phyloP scores from a whole-genome alignment of 2,888 invertebrate species.

The Drosophila paucipuncta region DNA sequence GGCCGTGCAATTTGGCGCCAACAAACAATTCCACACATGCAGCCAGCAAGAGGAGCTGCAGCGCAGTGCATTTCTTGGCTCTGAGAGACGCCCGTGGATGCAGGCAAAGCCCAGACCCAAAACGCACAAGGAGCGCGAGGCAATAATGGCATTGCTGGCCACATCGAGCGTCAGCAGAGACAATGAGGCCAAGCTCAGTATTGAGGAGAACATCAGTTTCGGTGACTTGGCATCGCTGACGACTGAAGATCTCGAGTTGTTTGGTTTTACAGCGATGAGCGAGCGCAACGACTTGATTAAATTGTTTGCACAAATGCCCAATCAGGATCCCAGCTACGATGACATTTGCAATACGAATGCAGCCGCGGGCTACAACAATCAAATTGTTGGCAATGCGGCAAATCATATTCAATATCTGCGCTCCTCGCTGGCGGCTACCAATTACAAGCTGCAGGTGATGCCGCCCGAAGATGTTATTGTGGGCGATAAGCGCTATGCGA shows the following conservation, averaged over 20 bases:
- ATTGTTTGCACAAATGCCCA: slow-evolving; percentile 77
- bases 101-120: slow-evolving; percentile 28
- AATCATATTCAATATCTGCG: slow-evolving; percentile 79
- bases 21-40: slow-evolving; percentile 68
- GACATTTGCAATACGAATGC: slow-evolving; percentile 65
- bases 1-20: slow-evolving; percentile 66
- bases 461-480: slow-evolving; percentile 83
- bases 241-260: slow-evolving; percentile 72
- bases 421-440: slow-evolving; percentile 80
- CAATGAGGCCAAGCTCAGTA: slow-evolving; percentile 63
- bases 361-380: slow-evolving; percentile 73
- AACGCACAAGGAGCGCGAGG: slow-evolving; percentile 59
- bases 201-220: slow-evolving; percentile 76
- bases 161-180: slow-evolving; percentile 9
- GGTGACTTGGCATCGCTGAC: slow-evolving; percentile 80
- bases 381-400: slow-evolving; percentile 75
- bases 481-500: slow-evolving; percentile 84
- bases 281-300: slow-evolving; percentile 72
- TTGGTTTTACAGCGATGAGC: slow-evolving; percentile 71
- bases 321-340: slow-evolving; percentile 79
- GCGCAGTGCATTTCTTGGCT: slow-evolving; percentile 61
- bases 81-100: slow-evolving; percentile 56
- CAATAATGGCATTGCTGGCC: slow-evolving; percentile 60
- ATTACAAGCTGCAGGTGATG: slow-evolving; percentile 82
- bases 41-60: slow-evolving; percentile 64